Evolutionary conservation across 2,113 vertebrate genomes (phyloP), one percentile per base, ranked within the genome.

Genomic region (Elgaria multicarinata): DNA sequence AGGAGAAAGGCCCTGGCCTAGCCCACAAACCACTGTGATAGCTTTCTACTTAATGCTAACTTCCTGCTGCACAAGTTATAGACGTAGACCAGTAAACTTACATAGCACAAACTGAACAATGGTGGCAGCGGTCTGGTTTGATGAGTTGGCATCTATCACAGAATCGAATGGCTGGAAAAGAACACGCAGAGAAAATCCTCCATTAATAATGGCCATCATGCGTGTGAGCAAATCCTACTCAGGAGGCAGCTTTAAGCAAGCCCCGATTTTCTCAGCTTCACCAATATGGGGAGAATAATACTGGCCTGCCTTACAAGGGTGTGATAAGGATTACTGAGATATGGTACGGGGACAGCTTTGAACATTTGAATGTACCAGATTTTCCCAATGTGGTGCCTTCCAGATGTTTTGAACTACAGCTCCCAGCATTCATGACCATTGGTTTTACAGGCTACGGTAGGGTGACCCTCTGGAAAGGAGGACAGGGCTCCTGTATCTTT

Each of bases 121-220:
- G 99, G 96, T 99, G 99, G 95, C 98, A 99, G 76, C 99, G 99
- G 90, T 99, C 99, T 18, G 99, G 99, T 95, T 99, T 99, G 96
- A 99, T 98, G 26, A 99, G 97, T 96, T 99, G 98, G 97, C 99
- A 99, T 91, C 98, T 97, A 90, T 99, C 99, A 94, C 99, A 99
- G 96, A 99, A 99, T 89, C 99, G 98, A 94, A 99, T 97, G 94
- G 98, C 99, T 99, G 94, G 6, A 98, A 94, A 95, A 39, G 96
- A 87, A 96, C 74, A 85, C 44, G 85, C 82, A 64, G 36, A 91
- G 3, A 28, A 89, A 66, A 86, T 33, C 2, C 90, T 0, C 71
- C n/a, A 66, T 5, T n/a, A 58, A 58, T 18, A 31, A 46, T 31
- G 26, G 7, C 26, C 42, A 2, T 46, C 1, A 10, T 1, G 39